Conservation (phyloP, 2,797 vertebrate genomes). For the Sternotherus odoratus region DNA sequence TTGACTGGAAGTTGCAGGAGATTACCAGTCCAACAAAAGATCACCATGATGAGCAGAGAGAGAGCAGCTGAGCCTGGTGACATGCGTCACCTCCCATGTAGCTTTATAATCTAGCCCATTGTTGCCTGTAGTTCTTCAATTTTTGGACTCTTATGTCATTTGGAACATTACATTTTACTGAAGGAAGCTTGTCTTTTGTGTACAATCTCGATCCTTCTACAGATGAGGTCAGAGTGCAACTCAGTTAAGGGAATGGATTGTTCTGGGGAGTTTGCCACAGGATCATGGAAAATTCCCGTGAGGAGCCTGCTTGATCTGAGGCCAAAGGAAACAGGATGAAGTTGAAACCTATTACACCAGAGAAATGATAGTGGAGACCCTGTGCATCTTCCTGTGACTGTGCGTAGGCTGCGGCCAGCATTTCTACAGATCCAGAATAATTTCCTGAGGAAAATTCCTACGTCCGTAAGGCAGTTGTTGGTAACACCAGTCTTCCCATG, state of each 20-base stretch:
- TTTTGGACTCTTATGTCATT: rapidly evolving
- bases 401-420: slow-evolving; percentile 23
- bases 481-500: not conserved
- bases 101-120: rapidly evolving
- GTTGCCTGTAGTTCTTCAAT: rapidly evolving
- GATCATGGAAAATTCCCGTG: slow-evolving; percentile 73
- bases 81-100: not conserved
- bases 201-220: rapidly evolving
- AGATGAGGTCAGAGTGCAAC: slow-evolving; percentile 20
- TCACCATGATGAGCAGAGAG: not conserved
- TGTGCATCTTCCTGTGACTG: slow-evolving; percentile 40
- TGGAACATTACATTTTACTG: rapidly evolving
- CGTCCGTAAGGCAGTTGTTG: rapidly evolving
- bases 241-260: not conserved
- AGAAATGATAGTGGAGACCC: not conserved
- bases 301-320: slow-evolving; percentile 53
- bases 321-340: slow-evolving; percentile 72
- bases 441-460: not conserved
- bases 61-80: rapidly evolving
- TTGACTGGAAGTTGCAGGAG: not conserved
- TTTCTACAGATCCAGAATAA: slow-evolving; percentile 10
- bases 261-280: slow-evolving; percentile 47
- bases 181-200: not conserved
- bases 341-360: slow-evolving; percentile 35
- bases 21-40: not conserved